phyloP scores from a whole-genome alignment of 2,113 vertebrate genomes.

The Cryptomyrus ogoouensis region DNA sequence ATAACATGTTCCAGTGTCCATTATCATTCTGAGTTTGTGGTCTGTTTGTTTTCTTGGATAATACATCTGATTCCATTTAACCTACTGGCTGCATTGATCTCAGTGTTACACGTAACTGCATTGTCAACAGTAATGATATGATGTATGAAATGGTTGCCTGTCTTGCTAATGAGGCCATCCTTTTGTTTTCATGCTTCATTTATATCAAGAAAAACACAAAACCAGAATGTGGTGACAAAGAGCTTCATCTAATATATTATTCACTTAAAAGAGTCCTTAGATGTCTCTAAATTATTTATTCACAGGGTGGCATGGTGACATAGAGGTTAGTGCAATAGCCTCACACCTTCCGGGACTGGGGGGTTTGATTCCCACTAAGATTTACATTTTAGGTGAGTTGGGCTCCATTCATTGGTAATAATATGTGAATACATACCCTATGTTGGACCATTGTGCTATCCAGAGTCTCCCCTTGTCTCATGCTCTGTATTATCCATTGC shows the following conservation, averaged over 20 bases:
- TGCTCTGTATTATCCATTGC: background rate
- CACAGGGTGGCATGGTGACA: background rate
- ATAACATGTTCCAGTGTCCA: background rate
- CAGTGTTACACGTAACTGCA: background rate
- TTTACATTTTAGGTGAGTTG: background rate
- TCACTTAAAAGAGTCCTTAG: background rate
- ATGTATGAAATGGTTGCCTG: background rate
- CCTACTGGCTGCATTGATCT: background rate
- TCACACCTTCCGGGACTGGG: background rate
- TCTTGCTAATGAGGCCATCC: background rate
- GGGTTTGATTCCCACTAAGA: background rate
- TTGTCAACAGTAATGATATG: background rate
- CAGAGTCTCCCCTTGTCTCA: background rate
- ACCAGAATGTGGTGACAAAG: background rate
- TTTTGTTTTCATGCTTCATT: background rate
- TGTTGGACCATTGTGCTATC: background rate
- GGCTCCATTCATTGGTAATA: background rate
- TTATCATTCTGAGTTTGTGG: background rate
- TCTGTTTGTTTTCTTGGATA: background rate
- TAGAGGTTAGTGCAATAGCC: background rate
- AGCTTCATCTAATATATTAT: conserved; percentile 4
- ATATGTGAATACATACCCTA: background rate
- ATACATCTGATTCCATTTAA: background rate
- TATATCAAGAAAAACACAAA: background rate
- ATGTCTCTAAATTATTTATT: conserved; percentile 3